These are phyloP conservation scores for Perizoma flavofasciatum DNA, from an alignment of 2,888 invertebrate species.

Conservation along the genomic window DNA sequence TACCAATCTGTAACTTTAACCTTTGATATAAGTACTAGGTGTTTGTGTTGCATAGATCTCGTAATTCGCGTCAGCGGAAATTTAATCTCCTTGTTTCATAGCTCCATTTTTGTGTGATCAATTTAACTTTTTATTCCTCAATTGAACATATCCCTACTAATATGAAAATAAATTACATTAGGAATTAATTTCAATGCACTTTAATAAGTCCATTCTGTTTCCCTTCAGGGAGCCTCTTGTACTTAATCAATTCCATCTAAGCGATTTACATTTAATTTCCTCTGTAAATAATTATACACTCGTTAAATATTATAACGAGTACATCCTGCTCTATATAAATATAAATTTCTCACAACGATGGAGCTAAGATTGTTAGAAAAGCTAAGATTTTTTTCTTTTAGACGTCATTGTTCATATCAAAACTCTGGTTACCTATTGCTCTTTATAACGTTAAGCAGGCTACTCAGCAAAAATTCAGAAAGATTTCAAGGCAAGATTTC, in stretches of 20 bases:
- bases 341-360: constrained; percentile 41
- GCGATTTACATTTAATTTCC: constrained; percentile 49
- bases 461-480: too few species aligned
- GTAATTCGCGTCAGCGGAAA: too few species aligned
- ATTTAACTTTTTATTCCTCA: not conserved
- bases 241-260: constrained; percentile 34
- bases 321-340: constrained; percentile 36
- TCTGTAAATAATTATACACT: constrained; percentile 40
- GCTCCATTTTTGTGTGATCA: not conserved
- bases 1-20: too few species aligned
- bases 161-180: not conserved
- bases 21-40: too few species aligned
- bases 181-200: constrained; percentile 5
- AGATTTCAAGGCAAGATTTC: not conserved
- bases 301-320: constrained; percentile 38
- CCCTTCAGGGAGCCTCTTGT: constrained; percentile 24
- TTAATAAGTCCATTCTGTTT: constrained; percentile 31
- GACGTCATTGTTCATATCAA: too few species aligned
- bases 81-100: too few species aligned
- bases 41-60: too few species aligned
- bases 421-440: too few species aligned
- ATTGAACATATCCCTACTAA: not conserved
- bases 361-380: constrained; percentile 1
- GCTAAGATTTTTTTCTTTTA: not conserved
- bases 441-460: too few species aligned